Conservation (phyloP, 2,888 invertebrate genomes). For the Pinctada fucata region DNA sequence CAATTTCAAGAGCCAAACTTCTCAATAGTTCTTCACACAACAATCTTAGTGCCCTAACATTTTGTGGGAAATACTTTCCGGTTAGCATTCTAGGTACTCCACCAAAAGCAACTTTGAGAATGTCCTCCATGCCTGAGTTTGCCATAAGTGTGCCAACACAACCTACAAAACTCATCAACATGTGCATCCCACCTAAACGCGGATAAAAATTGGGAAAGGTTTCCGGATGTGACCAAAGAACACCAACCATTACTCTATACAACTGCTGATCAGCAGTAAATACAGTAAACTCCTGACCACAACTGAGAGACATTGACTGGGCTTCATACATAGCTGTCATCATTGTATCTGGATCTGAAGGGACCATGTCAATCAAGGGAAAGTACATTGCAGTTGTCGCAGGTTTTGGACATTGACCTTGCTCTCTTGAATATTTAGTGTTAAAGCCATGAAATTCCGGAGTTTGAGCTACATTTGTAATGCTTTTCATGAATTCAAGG, state of each 20-base stretch:
- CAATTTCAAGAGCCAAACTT: background rate
- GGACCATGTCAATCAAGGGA: constrained; percentile 47
- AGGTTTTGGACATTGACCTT: constrained; percentile 35
- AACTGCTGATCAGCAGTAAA: constrained; percentile 49
- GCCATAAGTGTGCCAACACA: constrained; percentile 49
- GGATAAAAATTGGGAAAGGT: constrained; percentile 32
- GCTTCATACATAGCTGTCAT: constrained; percentile 44
- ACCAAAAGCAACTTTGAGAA: too few relatives aligned
- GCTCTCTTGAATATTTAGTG: constrained; percentile 35
- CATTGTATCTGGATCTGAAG: constrained; percentile 45
- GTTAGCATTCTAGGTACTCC: too few relatives aligned
- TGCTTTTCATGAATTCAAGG: constrained; percentile 30
- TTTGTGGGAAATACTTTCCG: constrained; percentile 53
- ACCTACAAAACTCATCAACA: constrained; percentile 55
- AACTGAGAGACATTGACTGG: constrained; percentile 19
- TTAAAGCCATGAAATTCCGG: constrained; percentile 51
- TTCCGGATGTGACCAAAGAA: constrained; percentile 38
- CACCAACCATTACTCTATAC: constrained; percentile 36
- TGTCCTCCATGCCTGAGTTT: constrained; percentile 48
- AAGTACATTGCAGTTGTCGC: constrained; percentile 41
- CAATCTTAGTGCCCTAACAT: constrained; percentile 38
- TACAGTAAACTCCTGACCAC: constrained; percentile 37
- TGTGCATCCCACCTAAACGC: constrained; percentile 56
- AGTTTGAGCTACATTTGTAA: constrained; percentile 1
- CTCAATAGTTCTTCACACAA: constrained; percentile 35